Base-by-base conservation (phyloP, 2,888 invertebrate genomes). In the Heteropelma amictum region DNA sequence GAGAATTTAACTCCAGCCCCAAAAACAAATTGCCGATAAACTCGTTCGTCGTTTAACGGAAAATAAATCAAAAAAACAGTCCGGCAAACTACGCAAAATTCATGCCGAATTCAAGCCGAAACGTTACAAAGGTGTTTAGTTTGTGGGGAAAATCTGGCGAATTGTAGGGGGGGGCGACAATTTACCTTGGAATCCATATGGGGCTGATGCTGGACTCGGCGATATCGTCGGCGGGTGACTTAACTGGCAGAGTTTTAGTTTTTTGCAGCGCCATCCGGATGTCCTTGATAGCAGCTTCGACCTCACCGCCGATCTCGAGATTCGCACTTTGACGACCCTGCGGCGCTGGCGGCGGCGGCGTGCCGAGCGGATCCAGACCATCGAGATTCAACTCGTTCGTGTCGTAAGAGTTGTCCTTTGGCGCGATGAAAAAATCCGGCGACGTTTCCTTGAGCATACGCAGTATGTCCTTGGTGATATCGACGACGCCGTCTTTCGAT, bases 211-310 rank as follows among this genome's bases (percentile, higher is more conserved):
- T 90, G 72, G 90, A 89, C 77, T 89, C 90, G 6, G 90, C 90
- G 77, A 92, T 90, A 83, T 92, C 87, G 80, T 89, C 85, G 49
- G 87, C 79, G 33, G 90, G 89, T 23, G 90, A 89, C 78, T 92
- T 91, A 12, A 92, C 90, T 26, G 93, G 93, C 74, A 93, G 88
- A 14, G 93, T 92, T 88, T 93, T 93, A 65, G 94, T 94, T 88
- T 94, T 92, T 90, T 93, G 96, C 78, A 95, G 89, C 77, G 93
- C 94, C 83, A 95, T 93, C 60, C 96, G 93, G 82, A 97, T 96
- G 81, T 96, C 96, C 86, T 95, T 95, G 84, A 95, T 93, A 38
- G 95, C 94, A 81, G 95, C 93, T 87, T 93, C 92, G 77, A 91
- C 90, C 67, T 89, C 88, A 5, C 85, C 86, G 12, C 85, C 86